Conservation (phyloP, 1,140 invertebrate species). For the Drosophila fuyamai region DNA sequence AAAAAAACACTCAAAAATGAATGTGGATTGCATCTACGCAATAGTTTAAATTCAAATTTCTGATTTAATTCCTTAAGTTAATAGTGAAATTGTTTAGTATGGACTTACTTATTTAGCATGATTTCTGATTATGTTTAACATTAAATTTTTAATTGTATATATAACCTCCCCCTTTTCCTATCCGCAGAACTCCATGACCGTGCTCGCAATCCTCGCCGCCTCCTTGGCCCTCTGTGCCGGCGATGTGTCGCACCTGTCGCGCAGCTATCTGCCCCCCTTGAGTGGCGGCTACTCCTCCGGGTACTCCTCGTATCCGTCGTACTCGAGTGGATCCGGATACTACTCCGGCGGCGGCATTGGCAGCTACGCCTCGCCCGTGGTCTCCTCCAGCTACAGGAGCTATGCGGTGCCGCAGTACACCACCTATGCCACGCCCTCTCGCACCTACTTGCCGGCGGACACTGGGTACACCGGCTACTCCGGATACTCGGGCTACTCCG, state of each 20-base stretch:
- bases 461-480: slow-evolving; percentile 34
- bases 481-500: slow-evolving; percentile 20
- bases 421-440: slow-evolving; percentile 55
- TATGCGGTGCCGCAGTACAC: slow-evolving; percentile 62
- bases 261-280: slow-evolving; percentile 64
- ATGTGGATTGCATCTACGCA: too few species aligned
- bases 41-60: too few species aligned
- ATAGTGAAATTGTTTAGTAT: too few species aligned
- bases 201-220: slow-evolving; percentile 35
- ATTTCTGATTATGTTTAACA: too few species aligned
- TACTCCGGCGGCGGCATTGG: slow-evolving; percentile 29
- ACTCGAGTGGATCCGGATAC: slow-evolving; percentile 50
- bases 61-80: too few species aligned
- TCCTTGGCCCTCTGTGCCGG: slow-evolving; percentile 48
- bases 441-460: slow-evolving; percentile 50
- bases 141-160: background rate
- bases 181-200: slow-evolving; percentile 34
- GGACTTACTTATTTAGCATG: too few species aligned
- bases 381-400: slow-evolving; percentile 49
- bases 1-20: too few species aligned
- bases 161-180: background rate
- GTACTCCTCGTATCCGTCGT: slow-evolving; percentile 55
- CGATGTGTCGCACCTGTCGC: slow-evolving; percentile 70
- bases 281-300: slow-evolving; percentile 39
- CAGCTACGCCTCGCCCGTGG: slow-evolving; percentile 25